These are phyloP conservation scores for Coelinius sp. DNA, from an alignment of 2,888 invertebrate genomes.

Conservation along the genomic window DNA sequence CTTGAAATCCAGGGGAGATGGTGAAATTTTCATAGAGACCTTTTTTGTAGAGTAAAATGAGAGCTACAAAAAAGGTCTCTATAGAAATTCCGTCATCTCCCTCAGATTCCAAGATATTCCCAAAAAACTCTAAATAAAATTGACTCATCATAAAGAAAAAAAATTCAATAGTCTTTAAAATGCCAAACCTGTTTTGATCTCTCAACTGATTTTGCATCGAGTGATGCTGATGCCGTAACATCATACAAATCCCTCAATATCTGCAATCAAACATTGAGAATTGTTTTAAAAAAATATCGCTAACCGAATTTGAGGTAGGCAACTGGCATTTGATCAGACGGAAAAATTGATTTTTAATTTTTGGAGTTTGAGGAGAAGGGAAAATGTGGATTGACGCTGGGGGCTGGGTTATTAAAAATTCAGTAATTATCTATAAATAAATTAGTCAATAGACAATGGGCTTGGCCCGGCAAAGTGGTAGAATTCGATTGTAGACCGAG, in stretches of 20 bases:
- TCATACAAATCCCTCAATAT: conserved; percentile 61
- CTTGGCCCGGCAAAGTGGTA: conserved; percentile 37
- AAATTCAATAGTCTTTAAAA: not conserved
- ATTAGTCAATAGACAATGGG: conserved; percentile 48
- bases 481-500: conserved; percentile 7
- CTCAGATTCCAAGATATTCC: not conserved
- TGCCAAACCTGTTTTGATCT: conserved; percentile 72
- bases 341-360: not conserved
- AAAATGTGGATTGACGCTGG: not conserved
- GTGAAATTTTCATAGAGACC: no score
- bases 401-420: not conserved
- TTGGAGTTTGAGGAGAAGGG: not conserved
- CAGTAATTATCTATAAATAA: conserved; percentile 49
- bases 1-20: no score
- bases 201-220: conserved; percentile 79
- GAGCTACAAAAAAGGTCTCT: no score
- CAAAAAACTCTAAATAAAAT: not conserved
- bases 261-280: conserved; percentile 38
- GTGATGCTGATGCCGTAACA: conserved; percentile 76
- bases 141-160: not conserved
- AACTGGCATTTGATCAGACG: not conserved
- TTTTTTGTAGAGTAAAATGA: no score
- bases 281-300: conserved; percentile 5
- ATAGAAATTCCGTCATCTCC: not conserved
- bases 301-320: not conserved